These are phyloP conservation scores for Hydrolagus colliei DNA, from an alignment of 2,797 vertebrate genomes.

Conservation along the genomic window DNA sequence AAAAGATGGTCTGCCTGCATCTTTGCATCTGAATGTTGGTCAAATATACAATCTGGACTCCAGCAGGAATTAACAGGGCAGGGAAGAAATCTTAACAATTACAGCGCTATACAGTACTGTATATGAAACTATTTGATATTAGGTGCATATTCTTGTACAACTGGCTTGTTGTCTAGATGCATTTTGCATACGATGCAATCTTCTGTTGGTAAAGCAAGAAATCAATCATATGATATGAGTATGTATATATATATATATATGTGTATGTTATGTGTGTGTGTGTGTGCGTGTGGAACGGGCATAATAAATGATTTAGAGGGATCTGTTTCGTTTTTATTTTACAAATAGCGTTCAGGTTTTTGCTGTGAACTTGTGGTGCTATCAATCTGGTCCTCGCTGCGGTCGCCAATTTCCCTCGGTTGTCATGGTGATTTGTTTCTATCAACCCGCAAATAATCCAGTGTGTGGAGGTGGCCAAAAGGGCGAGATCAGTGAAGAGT, in stretches of 20 bases:
- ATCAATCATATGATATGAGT: too few species aligned
- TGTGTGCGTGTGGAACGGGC: neutral
- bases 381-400: constrained; percentile 65
- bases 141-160: neutral
- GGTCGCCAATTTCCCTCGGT: constrained; percentile 87
- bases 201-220: neutral
- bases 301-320: constrained; percentile 23
- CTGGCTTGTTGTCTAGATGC: neutral
- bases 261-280: neutral
- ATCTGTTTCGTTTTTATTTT: constrained; percentile 47
- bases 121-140: constrained; percentile 21
- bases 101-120: neutral
- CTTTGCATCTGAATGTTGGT: constrained; percentile 23
- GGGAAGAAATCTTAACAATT: neutral
- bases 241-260: neutral
- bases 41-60: neutral
- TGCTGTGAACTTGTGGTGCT: constrained; percentile 52
- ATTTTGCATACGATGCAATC: constrained; percentile 9
- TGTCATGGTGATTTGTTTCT: constrained; percentile 92
- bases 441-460: constrained; percentile 80
- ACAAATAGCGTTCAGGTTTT: constrained; percentile 7
- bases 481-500: constrained; percentile 39
- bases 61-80: neutral
- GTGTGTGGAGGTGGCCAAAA: constrained; percentile 59
- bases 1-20: neutral